Conservation (phyloP, 2,888 invertebrate species). For the Stenodera caucasica region DNA sequence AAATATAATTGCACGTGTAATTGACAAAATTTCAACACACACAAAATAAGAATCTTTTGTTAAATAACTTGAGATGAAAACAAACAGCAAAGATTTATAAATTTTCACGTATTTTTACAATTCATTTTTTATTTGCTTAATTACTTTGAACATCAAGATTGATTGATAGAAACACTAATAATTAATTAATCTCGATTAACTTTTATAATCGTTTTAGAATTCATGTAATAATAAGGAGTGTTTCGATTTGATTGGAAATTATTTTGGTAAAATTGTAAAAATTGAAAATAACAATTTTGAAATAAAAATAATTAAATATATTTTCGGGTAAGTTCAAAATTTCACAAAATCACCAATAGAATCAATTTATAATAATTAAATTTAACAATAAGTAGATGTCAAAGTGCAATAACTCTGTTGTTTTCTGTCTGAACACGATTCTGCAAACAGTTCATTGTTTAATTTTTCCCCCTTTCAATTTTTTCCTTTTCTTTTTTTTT, state of each 20-base stretch:
- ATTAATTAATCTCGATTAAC: too few species aligned
- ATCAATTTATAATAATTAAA: neutral
- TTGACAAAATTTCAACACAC: neutral
- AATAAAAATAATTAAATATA: too few species aligned
- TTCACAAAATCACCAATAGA: neutral
- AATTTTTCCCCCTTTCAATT: neutral
- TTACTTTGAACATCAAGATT: too few species aligned
- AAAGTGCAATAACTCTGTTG: conserved; percentile 10
- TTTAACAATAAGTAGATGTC: neutral
- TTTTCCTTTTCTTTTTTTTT: neutral
- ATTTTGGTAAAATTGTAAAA: too few species aligned
- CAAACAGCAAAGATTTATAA: neutral
- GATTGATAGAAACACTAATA: too few species aligned
- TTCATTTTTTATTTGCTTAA: too few species aligned
- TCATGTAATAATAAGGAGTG: too few species aligned
- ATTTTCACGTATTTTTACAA: too few species aligned
- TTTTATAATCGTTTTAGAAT: too few species aligned
- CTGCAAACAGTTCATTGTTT: neutral
- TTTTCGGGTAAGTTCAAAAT: neutral
- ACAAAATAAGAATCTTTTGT: neutral
- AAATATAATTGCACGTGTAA: too few species aligned
- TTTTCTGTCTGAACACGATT: conserved; percentile 26
- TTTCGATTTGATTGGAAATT: too few species aligned
- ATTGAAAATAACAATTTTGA: too few species aligned
- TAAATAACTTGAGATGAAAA: neutral